Evolutionary conservation across 1,140 invertebrate species (phyloP), one percentile per base, ranked within the genome.

Genomic region (Bombus pyrosoma): DNA sequence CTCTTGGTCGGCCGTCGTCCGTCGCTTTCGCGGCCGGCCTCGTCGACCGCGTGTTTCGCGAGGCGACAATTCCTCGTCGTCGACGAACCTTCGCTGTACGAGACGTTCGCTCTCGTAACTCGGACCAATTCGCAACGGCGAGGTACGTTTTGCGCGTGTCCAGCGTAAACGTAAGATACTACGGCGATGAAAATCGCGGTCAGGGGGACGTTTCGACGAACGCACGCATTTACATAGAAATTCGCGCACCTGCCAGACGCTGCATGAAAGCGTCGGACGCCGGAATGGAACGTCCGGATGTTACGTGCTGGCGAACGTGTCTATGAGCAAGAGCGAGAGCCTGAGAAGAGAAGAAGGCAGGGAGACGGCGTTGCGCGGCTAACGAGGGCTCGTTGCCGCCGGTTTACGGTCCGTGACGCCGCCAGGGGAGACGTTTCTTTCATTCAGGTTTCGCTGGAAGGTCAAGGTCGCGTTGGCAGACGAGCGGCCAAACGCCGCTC

Each of bases 401-500:
- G 0, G 57, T 83, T 77, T 77, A 78, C 75, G 75, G 71, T 34
- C 39, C 64, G 75, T 64, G 64, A 57, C 53, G 4, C 34, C 41
- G 22, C 13, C 8, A 1, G 9, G 37, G 25, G 8, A 37, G 4
- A 5, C 64, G 74, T 78, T 83, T 83, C 82, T 78, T 83, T 78
- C 82, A 62, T 59, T 71, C 47, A 37, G 28, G 43, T 34, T 39
- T 43, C 37, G 41, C 18, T 18, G 81, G 68, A 89, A 78, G 85
- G 85, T 90, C 81, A 90, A 87, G 89, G 89, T 64, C 81, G 28
- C 37, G 28, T 9, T 13, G 5, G 18, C 13, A 18, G 64, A 9
- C n/a, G 43, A 43, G 13, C 41, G 1, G 2, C 6, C 1, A 13
- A 72, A 47, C 41, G 32, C 32, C 37, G 68, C 25, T 72, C 25